Evolutionary conservation across 2,888 invertebrate species (phyloP), one percentile per base, ranked within the genome.

Genomic region (Tanytarsus gracilentus): DNA sequence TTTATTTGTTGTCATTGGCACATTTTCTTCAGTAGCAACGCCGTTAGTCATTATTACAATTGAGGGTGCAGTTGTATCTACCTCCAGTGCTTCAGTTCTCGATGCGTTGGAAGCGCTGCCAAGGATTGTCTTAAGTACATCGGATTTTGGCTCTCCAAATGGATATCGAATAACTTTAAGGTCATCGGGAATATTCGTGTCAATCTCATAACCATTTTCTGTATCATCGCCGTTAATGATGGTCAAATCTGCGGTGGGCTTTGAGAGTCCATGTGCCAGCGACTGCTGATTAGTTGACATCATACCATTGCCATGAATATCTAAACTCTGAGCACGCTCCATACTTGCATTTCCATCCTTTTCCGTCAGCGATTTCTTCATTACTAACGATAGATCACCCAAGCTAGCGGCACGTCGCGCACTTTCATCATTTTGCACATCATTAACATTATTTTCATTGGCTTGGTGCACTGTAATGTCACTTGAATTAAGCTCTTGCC

Each of bases 251-350:
- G 25, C 44, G 14, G 56, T 56, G 26, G 56, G 56, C 18, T 56
- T 56, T 11, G 56, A 56, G 9, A 56, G 26, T 25, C 30, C 59
- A 18, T 49, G 30, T 23, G 49, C 59, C 9, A 59, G 23, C 26
- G 49, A 29, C 21, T 59, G 59, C 30, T 53, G 53, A 16, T 59
- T 59, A n/a, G 59, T 48, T n/a, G 49, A 29, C 59, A 59, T 21
- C 9, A n/a, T 23, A 16, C 49, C 49, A 11, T 56, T 36, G 56
- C 79, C 78, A 1, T 84, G 83, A 70, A 87, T 84, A 64, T 89
- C 89, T 44, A 89, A 74, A 66, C 88, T 88, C 69, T 88, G 87
- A 0, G 89, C 88, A 63, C 88, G 76, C 72, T 89, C 88, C 60
- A 85, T 81, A 3, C 67, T 68, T 60, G 68, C 71, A n/a, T 61